A percentile compares a stretch with the other conserved stretches of the same genome.
Conservation (phyloP, 2,888 invertebrate species). For the Alviniconcha strummeri region DNA sequence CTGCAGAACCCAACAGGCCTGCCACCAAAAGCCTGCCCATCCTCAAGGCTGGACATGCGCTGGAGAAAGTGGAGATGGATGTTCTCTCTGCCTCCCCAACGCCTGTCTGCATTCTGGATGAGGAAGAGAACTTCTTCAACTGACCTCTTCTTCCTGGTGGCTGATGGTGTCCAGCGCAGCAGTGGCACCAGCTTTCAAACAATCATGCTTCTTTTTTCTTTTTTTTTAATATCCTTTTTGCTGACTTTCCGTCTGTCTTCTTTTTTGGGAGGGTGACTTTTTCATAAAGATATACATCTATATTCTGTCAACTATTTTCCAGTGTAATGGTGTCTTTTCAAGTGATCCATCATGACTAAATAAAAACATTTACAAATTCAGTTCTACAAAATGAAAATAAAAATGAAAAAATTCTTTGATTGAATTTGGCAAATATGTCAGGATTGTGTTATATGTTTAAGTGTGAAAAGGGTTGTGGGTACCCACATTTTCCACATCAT, state of each 20-base stretch:
- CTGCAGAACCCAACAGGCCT: constrained; percentile 17
- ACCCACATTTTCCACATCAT: too few species aligned
- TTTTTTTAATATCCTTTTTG: neutral
- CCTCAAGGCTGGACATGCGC: constrained; percentile 49
- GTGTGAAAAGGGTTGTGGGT: too few species aligned
- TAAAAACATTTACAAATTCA: too few species aligned
- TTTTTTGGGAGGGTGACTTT: neutral
- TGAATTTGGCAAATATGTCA: too few species aligned
- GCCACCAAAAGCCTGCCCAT: constrained; percentile 30
- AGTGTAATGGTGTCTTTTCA: too few species aligned
- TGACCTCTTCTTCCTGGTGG: neutral
- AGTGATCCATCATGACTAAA: too few species aligned
- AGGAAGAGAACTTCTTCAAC: constrained; percentile 28
- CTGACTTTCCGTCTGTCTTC: neutral
- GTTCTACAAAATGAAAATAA: too few species aligned
- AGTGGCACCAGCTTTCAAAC: neutral
- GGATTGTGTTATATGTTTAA: too few species aligned
- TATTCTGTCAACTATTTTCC: too few species aligned
- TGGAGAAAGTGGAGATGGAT: constrained; percentile 34
- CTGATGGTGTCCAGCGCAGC: neutral
- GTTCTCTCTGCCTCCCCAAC: constrained; percentile 17
- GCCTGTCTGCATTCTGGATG: neutral
- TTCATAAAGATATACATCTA: too few species aligned
- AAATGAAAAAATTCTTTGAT: too few species aligned
- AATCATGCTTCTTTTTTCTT: neutral